These are phyloP conservation scores for Mylabris sibirica DNA, from an alignment of 2,888 invertebrate genomes.

Conservation along the genomic window DNA sequence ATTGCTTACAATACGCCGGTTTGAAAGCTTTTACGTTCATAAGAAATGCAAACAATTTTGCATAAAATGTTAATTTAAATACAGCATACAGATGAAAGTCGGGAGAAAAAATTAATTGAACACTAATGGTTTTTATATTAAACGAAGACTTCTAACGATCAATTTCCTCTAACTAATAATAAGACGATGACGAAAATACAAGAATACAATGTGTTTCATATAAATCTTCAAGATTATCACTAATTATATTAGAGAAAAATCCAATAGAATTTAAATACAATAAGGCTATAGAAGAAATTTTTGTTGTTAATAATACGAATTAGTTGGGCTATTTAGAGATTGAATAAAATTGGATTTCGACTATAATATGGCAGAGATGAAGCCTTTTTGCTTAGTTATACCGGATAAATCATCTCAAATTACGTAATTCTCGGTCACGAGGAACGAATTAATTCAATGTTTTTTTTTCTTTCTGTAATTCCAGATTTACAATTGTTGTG, in stretches of 20 bases:
- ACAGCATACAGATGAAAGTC: not conserved
- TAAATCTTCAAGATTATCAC: not conserved
- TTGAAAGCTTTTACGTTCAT: not conserved
- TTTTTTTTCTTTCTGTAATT: not conserved
- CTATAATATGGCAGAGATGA: not conserved
- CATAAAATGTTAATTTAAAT: not conserved
- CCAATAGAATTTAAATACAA: not conserved
- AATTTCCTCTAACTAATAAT: not conserved
- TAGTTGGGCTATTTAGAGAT: not conserved
- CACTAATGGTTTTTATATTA: not conserved
- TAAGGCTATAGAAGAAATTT: not conserved
- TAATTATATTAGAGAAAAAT: not conserved
- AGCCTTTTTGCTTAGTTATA: not conserved
- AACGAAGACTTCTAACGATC: not conserved
- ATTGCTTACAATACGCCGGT: not conserved
- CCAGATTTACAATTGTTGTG: not conserved
- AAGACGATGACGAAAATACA: not conserved
- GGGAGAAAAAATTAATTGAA: not conserved
- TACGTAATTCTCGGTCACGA: not conserved
- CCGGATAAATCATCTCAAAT: not conserved
- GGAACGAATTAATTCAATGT: not conserved
- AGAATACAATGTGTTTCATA: not conserved
- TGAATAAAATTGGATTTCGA: not conserved
- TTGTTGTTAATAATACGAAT: too few relatives aligned
- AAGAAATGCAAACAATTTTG: not conserved